These are phyloP conservation scores for Clarias batrachus DNA, from an alignment of 2,113 vertebrate species.

Conservation along the genomic window DNA sequence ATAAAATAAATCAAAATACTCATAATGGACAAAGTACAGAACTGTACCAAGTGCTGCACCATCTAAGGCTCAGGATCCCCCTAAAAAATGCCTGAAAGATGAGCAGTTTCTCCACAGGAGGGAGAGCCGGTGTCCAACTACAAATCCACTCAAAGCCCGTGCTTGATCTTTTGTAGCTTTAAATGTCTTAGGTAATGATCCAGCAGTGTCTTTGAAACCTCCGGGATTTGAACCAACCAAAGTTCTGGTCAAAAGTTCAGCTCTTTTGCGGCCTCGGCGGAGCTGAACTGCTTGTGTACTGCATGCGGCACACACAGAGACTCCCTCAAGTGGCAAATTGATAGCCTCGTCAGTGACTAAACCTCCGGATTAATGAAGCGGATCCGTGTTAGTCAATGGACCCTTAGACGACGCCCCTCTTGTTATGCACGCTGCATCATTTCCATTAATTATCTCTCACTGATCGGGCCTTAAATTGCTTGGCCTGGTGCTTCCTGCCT, in stretches of 20 bases:
- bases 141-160: not conserved
- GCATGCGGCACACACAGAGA: not conserved
- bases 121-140: not conserved
- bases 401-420: conserved; percentile 32
- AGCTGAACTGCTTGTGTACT: not conserved
- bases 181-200: not conserved
- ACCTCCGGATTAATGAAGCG: conserved; percentile 39
- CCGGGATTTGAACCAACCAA: not conserved
- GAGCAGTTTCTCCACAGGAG: not conserved
- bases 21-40: not conserved
- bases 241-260: not conserved
- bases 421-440: conserved; percentile 25
- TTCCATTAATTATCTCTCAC: conserved; percentile 30
- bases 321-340: conserved; percentile 14
- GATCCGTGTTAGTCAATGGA: conserved; percentile 30
- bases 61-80: not conserved
- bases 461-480: not conserved
- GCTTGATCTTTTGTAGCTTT: not conserved
- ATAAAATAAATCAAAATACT: not conserved
- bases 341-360: conserved; percentile 20
- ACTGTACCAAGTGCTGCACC: not conserved
- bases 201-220: not conserved
- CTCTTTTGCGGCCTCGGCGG: not conserved
- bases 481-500: not conserved
- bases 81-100: not conserved